These are phyloP conservation scores for Tinea trinotella DNA, from an alignment of 2,888 invertebrate species.

Conservation along the genomic window DNA sequence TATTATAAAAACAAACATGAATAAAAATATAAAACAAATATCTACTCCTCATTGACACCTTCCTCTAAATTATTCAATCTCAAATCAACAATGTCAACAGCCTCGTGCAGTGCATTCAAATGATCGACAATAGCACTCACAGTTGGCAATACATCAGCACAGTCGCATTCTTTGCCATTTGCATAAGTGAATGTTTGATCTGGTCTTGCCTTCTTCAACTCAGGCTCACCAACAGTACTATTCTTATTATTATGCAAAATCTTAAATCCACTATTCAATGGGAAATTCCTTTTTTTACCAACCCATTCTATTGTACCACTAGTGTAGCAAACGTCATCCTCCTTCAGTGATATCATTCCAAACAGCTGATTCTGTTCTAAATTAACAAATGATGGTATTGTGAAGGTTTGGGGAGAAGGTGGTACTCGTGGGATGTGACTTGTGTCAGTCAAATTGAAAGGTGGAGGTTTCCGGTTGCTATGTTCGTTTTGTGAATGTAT, in stretches of 20 bases:
- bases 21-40: constrained; percentile 20
- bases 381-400: constrained; percentile 36
- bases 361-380: constrained; percentile 37
- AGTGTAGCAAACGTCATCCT: constrained; percentile 62
- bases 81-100: constrained; percentile 68
- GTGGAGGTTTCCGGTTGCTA: constrained; percentile 18
- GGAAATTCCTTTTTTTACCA: constrained; percentile 54
- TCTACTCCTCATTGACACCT: constrained; percentile 27
- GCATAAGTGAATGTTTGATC: constrained; percentile 32
- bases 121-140: constrained; percentile 70
- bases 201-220: constrained; percentile 32
- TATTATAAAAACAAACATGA: constrained; percentile 6
- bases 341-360: constrained; percentile 58
- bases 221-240: constrained; percentile 29
- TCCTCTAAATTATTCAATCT: constrained; percentile 67
- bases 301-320: constrained; percentile 66
- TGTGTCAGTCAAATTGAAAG: constrained; percentile 44
- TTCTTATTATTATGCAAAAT: constrained; percentile 35
- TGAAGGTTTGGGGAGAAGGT: constrained; percentile 47
- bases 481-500: neutral
- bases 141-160: constrained; percentile 59
- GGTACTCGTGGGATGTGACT: constrained; percentile 55
- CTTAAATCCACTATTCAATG: constrained; percentile 61
- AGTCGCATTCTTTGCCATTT: constrained; percentile 40
- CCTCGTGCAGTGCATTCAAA: constrained; percentile 69